Percentiles rank a stretch among this genome's conserved stretches.
Evolutionary conservation across 1,140 invertebrate genomes (phyloP).

Genomic region (Cotesia vestalis): DNA sequence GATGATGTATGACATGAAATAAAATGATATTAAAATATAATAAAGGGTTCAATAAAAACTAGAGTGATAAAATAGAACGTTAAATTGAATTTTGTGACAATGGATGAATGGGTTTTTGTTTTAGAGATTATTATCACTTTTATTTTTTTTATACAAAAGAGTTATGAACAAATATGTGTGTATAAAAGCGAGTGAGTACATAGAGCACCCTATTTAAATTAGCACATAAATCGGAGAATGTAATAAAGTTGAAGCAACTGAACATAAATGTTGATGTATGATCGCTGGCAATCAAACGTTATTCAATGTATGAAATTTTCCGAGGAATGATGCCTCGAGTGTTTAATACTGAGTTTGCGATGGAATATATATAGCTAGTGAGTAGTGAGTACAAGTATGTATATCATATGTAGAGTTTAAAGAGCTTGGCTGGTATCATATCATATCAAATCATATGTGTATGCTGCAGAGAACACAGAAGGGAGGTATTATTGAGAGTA

Average conservation of each 20-base stretch:
- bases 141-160: neutral
- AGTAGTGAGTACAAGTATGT: no score
- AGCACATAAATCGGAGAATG: slow-evolving; percentile 7
- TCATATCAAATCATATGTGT: no score
- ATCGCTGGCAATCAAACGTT: slow-evolving; percentile 22
- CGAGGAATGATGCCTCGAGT: slow-evolving; percentile 26
- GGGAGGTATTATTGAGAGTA: neutral
- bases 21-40: no score
- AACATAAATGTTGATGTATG: slow-evolving; percentile 5
- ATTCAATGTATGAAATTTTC: slow-evolving; percentile 30
- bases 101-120: neutral
- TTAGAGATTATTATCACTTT: neutral
- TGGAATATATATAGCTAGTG: neutral
- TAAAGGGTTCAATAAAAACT: no score
- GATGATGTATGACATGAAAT: no score
- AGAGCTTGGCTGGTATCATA: neutral
- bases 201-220: neutral
- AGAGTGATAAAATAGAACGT: no score
- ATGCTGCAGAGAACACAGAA: no score
- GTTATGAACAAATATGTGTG: no score
- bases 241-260: slow-evolving; percentile 7
- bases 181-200: neutral
- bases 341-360: slow-evolving; percentile 15
- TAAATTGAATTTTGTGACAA: no score
- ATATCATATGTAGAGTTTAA: no score